phyloP scores from a whole-genome alignment of 2,888 invertebrate genomes.

The Catonia carolina region DNA sequence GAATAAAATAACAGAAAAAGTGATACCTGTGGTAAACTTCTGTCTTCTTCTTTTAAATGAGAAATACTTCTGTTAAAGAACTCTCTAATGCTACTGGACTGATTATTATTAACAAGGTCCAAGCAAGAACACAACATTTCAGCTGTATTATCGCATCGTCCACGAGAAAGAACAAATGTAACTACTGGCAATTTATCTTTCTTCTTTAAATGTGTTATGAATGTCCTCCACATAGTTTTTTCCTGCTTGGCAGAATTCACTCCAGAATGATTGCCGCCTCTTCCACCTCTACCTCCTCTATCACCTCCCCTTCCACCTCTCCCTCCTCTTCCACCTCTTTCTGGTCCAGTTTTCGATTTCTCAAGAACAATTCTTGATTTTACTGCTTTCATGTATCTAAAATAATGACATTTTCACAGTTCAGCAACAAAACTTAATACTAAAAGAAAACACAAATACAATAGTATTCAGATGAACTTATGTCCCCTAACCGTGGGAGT shows the following conservation, averaged over 20 bases:
- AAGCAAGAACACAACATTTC: slow-evolving; percentile 47
- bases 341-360: slow-evolving; percentile 15
- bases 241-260: slow-evolving; percentile 58
- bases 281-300: slow-evolving; percentile 11
- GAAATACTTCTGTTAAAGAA: slow-evolving; percentile 83
- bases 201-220: slow-evolving; percentile 64
- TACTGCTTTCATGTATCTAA: slow-evolving; percentile 22
- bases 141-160: slow-evolving; percentile 67
- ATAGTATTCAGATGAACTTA: no score
- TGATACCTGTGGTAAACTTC: slow-evolving; percentile 75
- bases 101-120: slow-evolving; percentile 64
- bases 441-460: no score
- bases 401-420: no score
- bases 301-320: slow-evolving; percentile 13
- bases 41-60: slow-evolving; percentile 77
- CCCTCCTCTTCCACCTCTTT: slow-evolving; percentile 15
- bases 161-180: slow-evolving; percentile 86
- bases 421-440: no score
- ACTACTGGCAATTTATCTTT: slow-evolving; percentile 83
- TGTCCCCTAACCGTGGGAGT: no score
- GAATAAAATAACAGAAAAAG: neutral
- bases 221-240: slow-evolving; percentile 70
- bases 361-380: neutral
- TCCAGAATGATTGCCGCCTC: neutral
- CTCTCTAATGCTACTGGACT: slow-evolving; percentile 74